These are phyloP conservation scores for Albula glossodonta DNA, from an alignment of 2,113 vertebrate genomes.

Conservation along the genomic window DNA sequence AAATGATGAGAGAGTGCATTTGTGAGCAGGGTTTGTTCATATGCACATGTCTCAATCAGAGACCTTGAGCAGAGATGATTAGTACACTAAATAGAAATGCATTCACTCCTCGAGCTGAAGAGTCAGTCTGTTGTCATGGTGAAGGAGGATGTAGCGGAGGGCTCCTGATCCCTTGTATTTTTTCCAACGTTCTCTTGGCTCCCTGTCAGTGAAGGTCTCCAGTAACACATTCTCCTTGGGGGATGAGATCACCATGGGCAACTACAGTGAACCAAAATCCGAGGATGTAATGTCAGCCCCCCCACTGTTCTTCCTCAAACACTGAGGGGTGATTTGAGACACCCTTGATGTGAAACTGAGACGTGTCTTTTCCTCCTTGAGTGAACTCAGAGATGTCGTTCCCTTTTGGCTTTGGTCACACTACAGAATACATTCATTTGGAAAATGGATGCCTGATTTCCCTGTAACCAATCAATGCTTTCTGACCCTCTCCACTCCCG, in stretches of 20 bases:
- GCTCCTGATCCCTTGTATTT: not conserved
- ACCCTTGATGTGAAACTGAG: not conserved
- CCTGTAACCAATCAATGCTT: not conserved
- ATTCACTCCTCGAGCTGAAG: not conserved
- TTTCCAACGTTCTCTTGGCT: not conserved
- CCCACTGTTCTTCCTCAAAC: not conserved
- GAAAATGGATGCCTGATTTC: not conserved
- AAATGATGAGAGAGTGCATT: no score
- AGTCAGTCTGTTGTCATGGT: constrained; percentile 1
- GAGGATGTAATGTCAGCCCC: not conserved
- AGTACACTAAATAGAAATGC: not conserved
- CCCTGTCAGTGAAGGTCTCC: not conserved
- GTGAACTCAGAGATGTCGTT: no score
- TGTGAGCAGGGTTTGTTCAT: not conserved
- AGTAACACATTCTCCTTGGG: not conserved
- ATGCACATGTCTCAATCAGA: not conserved
- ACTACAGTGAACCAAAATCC: not conserved
- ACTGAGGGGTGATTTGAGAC: not conserved
- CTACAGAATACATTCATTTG: not conserved
- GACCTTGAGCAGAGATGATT: not conserved
- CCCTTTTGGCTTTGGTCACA: no score
- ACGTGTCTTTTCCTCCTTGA: no score
- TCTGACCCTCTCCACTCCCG: not conserved
- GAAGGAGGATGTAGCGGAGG: not conserved
- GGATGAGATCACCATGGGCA: not conserved